phyloP scores from a whole-genome alignment of 2,113 vertebrate species.

The Microtus oregoni region DNA sequence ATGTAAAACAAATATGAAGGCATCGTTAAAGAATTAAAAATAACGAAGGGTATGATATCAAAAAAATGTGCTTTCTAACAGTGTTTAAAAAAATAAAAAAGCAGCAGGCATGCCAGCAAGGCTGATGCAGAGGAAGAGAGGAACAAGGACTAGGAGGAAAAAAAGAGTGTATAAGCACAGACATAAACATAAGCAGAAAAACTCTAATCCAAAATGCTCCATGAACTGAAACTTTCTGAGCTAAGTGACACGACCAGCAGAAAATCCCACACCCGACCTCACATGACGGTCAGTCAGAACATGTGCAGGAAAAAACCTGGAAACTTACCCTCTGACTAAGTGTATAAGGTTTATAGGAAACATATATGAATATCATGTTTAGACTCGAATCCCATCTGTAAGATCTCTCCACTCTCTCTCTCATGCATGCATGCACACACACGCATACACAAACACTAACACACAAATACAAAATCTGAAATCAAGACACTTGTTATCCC shows the following conservation, averaged over 20 bases:
- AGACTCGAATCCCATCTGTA: neutral
- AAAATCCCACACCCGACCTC: neutral
- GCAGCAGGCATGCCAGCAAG: neutral
- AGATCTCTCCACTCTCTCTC: neutral
- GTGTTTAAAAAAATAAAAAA: neutral
- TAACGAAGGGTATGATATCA: constrained; percentile 23
- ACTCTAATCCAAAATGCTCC: neutral
- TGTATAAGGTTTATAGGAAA: neutral
- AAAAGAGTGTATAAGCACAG: neutral
- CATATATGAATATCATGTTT: neutral
- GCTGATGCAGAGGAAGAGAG: neutral
- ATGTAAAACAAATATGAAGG: constrained; percentile 56
- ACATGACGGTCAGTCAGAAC: neutral
- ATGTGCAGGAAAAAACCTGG: neutral
- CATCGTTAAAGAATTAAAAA: constrained; percentile 40
- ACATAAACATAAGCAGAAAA: neutral
- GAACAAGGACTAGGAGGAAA: neutral
- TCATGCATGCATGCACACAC: neutral
- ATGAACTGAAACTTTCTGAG: neutral
- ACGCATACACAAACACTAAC: neutral
- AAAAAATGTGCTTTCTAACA: neutral
- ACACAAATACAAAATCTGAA: neutral
- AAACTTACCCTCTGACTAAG: neutral
- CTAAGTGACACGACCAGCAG: neutral
- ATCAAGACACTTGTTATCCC: neutral